phyloP scores from a whole-genome alignment of 2,113 vertebrate species.

The Amazona vittata region DNA sequence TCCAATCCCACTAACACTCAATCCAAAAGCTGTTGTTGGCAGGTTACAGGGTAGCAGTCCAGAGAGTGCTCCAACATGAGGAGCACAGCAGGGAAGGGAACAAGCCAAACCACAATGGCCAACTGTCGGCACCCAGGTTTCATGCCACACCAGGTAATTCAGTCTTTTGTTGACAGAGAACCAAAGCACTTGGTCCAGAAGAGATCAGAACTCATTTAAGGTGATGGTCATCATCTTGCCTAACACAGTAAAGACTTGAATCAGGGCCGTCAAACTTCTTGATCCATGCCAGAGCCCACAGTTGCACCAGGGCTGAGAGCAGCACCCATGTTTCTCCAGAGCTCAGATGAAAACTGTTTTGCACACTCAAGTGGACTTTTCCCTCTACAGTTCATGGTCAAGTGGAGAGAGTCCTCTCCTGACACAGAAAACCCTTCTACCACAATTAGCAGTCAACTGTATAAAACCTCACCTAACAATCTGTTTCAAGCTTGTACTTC shows the following conservation, averaged over 20 bases:
- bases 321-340: not conserved
- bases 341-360: not conserved
- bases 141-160: not conserved
- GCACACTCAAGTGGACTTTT: not conserved
- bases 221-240: not conserved
- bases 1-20: not conserved
- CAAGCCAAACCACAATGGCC: rapidly evolving
- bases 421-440: not conserved
- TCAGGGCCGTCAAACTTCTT: not conserved
- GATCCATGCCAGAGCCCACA: not conserved
- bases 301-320: rapidly evolving
- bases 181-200: not conserved
- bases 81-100: not conserved
- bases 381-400: not conserved
- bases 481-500: not conserved
- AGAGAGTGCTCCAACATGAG: not conserved
- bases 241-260: not conserved
- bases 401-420: not conserved
- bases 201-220: not conserved
- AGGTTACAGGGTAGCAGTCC: not conserved
- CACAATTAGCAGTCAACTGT: not conserved
- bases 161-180: not conserved
- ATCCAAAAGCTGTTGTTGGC: not conserved
- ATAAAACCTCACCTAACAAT: not conserved
- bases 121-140: not conserved